Conservation (phyloP, 1,140 invertebrate species). For the Drosophila micromelanica region DNA sequence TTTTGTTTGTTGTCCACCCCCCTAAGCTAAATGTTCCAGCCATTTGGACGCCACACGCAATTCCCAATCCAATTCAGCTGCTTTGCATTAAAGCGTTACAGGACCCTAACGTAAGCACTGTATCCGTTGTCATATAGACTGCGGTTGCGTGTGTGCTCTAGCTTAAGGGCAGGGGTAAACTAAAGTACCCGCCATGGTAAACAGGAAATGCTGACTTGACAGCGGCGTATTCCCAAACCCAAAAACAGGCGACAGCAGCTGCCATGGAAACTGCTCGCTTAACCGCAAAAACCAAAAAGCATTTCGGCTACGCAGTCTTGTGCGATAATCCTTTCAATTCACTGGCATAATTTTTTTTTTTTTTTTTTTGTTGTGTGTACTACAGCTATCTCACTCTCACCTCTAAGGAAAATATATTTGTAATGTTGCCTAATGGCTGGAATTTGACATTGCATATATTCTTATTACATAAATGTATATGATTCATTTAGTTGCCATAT, state of each 20-base stretch:
- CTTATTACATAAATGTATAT: background rate
- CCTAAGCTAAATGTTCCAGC: constrained; percentile 28
- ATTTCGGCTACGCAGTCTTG: constrained; percentile 28
- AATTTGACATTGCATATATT: constrained; percentile 20
- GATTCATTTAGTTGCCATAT: background rate
- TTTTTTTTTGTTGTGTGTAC: too few relatives aligned
- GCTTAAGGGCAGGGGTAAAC: background rate
- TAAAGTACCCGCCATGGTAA: constrained; percentile 42
- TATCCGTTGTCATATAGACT: constrained; percentile 27
- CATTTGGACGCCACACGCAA: constrained; percentile 7
- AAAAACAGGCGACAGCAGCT: constrained; percentile 21
- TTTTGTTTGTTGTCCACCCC: constrained; percentile 41
- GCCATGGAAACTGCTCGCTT: constrained; percentile 34
- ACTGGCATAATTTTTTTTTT: constrained; percentile 29
- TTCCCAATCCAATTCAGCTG: constrained; percentile 39
- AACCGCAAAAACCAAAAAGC: constrained; percentile 47
- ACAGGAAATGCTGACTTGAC: constrained; percentile 55
- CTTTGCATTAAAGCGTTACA: constrained; percentile 41
- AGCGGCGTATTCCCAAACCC: constrained; percentile 16
- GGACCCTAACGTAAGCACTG: constrained; percentile 4
- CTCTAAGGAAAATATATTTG: background rate
- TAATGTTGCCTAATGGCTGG: constrained; percentile 19
- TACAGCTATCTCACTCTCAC: background rate
- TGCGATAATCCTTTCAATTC: constrained; percentile 53
- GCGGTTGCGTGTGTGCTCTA: background rate